Conservation (phyloP, 2,888 invertebrate genomes). For the Cheilosia scutellata region DNA sequence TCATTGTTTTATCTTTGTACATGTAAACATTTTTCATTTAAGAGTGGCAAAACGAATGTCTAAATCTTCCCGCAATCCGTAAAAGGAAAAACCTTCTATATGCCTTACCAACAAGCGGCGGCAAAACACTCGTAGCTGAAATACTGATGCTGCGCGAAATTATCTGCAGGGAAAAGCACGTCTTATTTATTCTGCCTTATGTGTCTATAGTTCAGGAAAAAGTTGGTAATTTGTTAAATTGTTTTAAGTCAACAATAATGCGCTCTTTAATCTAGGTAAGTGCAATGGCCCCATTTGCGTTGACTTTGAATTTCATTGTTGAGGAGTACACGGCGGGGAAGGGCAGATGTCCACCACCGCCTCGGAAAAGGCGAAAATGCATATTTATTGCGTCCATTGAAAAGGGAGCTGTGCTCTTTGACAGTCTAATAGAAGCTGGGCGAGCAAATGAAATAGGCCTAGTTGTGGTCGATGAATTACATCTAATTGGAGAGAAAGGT, state of each 20-base stretch:
- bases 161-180: conserved; percentile 91
- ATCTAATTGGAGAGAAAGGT: conserved; percentile 94
- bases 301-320: conserved; percentile 93
- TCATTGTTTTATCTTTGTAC: neutral
- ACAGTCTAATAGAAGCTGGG: conserved; percentile 92
- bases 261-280: conserved; percentile 78
- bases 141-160: conserved; percentile 95
- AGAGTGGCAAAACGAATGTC: conserved; percentile 98
- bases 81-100: conserved; percentile 93
- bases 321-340: conserved; percentile 98
- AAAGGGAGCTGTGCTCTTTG: conserved; percentile 93
- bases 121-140: conserved; percentile 98
- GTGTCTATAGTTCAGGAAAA: conserved; percentile 99
- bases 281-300: conserved; percentile 92
- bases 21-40: conserved; percentile 80
- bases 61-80: conserved; percentile 90
- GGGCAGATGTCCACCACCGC: conserved; percentile 94
- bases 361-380: conserved; percentile 89
- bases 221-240: conserved; percentile 84
- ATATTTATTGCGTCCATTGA: conserved; percentile 98
- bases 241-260: neutral
- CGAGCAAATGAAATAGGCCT: conserved; percentile 92
- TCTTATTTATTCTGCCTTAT: conserved; percentile 95
- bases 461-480: conserved; percentile 94
- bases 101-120: conserved; percentile 97